These are phyloP conservation scores for Theocolax elegans DNA, from an alignment of 1,140 invertebrate species.

Conservation along the genomic window DNA sequence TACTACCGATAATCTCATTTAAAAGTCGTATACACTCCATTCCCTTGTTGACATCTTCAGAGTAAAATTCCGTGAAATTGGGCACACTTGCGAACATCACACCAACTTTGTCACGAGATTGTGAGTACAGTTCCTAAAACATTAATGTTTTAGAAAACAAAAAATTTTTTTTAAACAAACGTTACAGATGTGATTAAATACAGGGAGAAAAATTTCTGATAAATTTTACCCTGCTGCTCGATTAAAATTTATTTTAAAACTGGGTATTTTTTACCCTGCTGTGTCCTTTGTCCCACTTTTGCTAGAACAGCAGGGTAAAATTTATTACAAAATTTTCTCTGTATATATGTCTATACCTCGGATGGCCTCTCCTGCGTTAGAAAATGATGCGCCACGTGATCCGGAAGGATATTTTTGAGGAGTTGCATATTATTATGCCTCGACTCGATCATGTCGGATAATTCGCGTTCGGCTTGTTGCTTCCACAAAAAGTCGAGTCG, in stretches of 20 bases:
- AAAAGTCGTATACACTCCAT: conserved; percentile 96
- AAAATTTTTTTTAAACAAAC: conserved; percentile 40
- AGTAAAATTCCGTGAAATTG: conserved; percentile 99
- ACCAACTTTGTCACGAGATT: conserved; percentile 91
- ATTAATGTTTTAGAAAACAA: not conserved
- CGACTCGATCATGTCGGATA: conserved; percentile 91
- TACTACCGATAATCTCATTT: conserved; percentile 95
- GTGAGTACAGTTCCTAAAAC: conserved; percentile 91
- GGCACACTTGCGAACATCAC: conserved; percentile 98
- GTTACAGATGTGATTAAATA: too few species aligned
- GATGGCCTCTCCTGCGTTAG: conserved; percentile 79
- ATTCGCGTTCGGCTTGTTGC: conserved; percentile 88
- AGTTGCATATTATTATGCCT: conserved; percentile 86
- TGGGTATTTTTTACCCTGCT: too few species aligned
- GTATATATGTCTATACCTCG: too few species aligned
- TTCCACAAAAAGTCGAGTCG: conserved; percentile 96
- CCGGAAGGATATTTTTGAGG: conserved; percentile 93
- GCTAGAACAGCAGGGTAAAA: too few species aligned
- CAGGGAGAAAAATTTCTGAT: too few species aligned
- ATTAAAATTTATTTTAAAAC: too few species aligned
- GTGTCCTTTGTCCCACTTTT: too few species aligned
- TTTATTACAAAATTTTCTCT: too few species aligned
- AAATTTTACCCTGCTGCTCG: too few species aligned
- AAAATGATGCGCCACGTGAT: conserved; percentile 95
- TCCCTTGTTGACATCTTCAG: conserved; percentile 95